Evolutionary conservation across 2,797 vertebrate genomes (phyloP).

Genomic region (Stomatorhinus walkeri): DNA sequence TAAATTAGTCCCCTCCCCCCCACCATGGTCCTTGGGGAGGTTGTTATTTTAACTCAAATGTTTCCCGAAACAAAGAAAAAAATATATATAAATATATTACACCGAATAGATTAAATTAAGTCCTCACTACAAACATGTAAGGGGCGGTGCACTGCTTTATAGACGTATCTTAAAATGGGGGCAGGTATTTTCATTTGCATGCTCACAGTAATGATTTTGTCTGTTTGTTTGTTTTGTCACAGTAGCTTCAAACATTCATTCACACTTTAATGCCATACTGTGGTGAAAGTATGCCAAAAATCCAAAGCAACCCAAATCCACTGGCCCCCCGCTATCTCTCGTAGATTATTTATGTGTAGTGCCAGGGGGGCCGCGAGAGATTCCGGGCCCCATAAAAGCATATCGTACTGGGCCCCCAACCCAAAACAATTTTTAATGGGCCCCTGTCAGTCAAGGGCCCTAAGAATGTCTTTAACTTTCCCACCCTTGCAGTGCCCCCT

Average conservation of each 20-base stretch:
- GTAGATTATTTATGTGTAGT: background rate
- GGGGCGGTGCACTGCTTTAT: background rate
- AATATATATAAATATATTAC: background rate
- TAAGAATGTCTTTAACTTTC: background rate
- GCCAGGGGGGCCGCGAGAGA: background rate
- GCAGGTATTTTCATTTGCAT: background rate
- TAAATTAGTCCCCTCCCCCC: background rate
- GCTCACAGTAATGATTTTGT: background rate
- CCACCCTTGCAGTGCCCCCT: background rate
- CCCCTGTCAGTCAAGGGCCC: background rate
- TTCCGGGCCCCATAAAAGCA: background rate
- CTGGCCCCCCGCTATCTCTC: background rate
- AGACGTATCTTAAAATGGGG: background rate
- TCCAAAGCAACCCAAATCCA: background rate
- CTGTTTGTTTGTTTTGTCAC: background rate
- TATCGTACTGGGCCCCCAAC: background rate
- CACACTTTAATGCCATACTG: background rate
- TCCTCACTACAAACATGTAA: background rate
- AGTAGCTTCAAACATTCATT: background rate
- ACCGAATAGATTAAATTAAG: background rate
- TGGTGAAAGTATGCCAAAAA: background rate
- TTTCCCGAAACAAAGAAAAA: slow-evolving; percentile 5
- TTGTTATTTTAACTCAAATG: background rate
- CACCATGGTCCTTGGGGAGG: background rate
- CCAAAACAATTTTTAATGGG: background rate